phyloP scores from a whole-genome alignment of 1,140 invertebrate species.

The Coelopa frigida region DNA sequence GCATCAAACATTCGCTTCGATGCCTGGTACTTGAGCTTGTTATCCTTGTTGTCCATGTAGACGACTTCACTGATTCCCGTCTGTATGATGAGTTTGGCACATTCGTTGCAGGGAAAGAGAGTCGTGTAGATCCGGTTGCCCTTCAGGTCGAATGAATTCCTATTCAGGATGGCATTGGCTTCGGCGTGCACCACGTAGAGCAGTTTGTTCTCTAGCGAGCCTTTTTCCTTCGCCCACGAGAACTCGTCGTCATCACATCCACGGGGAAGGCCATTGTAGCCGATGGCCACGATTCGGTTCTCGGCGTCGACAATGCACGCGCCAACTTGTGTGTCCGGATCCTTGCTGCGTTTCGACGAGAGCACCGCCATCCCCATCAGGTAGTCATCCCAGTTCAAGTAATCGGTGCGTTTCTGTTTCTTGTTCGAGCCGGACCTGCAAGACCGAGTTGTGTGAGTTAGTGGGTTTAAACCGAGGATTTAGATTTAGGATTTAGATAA shows the following conservation, averaged over 20 bases:
- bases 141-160: slow-evolving; percentile 68
- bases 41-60: slow-evolving; percentile 77
- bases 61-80: slow-evolving; percentile 76
- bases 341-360: slow-evolving; percentile 81
- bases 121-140: slow-evolving; percentile 79
- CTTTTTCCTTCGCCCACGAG: slow-evolving; percentile 67
- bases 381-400: slow-evolving; percentile 72
- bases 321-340: slow-evolving; percentile 87
- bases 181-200: slow-evolving; percentile 96
- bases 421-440: not conserved
- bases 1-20: slow-evolving; percentile 75
- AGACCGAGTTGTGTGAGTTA: no score
- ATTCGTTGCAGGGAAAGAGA: slow-evolving; percentile 93
- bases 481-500: no score
- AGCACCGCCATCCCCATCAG: slow-evolving; percentile 83
- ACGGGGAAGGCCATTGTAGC: slow-evolving; percentile 93
- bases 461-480: no score
- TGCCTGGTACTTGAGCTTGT: slow-evolving; percentile 61
- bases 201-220: slow-evolving; percentile 57
- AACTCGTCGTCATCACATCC: slow-evolving; percentile 83
- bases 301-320: slow-evolving; percentile 84
- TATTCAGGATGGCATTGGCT: slow-evolving; percentile 93
- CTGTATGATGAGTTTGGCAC: slow-evolving; percentile 95
- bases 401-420: slow-evolving; percentile 20
- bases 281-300: slow-evolving; percentile 86